Percentiles rank a stretch among this genome's conserved stretches.
phyloP scores from a whole-genome alignment of 2,888 invertebrate species.

The Xestia ashworthii region DNA sequence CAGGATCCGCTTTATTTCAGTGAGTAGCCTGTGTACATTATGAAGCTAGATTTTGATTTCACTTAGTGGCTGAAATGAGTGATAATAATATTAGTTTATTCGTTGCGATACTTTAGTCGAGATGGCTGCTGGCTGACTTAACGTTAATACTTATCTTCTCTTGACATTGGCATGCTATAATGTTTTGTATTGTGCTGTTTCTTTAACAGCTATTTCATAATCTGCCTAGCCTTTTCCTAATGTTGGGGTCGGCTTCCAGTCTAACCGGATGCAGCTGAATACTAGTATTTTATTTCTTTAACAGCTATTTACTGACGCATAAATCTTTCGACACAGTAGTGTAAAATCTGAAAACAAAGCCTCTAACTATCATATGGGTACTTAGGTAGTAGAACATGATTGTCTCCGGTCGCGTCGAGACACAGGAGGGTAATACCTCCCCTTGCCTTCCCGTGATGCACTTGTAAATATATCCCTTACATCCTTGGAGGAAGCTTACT shows the following conservation, averaged over 20 bases:
- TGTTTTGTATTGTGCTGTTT: neutral
- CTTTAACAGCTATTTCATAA: neutral
- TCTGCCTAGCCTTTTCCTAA: too few species aligned
- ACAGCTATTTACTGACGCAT: neutral
- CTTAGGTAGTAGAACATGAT: slow-evolving; percentile 25
- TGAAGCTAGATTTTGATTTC: slow-evolving; percentile 39
- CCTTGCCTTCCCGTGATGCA: slow-evolving; percentile 52
- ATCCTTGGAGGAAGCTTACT: slow-evolving; percentile 75
- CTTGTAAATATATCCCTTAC: slow-evolving; percentile 68
- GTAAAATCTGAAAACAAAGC: neutral
- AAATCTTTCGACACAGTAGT: neutral
- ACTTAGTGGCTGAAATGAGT: slow-evolving; percentile 24
- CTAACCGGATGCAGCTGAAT: too few species aligned
- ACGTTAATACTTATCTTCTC: neutral
- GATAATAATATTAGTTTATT: slow-evolving; percentile 24
- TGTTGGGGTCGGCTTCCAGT: too few species aligned
- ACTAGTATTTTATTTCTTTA: neutral
- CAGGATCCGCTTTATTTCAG: slow-evolving; percentile 42
- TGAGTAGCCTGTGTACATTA: slow-evolving; percentile 38
- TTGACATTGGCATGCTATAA: neutral
- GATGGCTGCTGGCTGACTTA: neutral
- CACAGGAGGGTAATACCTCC: slow-evolving; percentile 50
- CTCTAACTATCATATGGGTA: neutral
- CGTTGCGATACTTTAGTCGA: neutral
- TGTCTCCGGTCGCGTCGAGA: slow-evolving; percentile 34